A percentile compares a stretch with the other conserved stretches of the same genome.
phyloP scores from a whole-genome alignment of 2,888 invertebrate species.

The Andrena minutula region DNA sequence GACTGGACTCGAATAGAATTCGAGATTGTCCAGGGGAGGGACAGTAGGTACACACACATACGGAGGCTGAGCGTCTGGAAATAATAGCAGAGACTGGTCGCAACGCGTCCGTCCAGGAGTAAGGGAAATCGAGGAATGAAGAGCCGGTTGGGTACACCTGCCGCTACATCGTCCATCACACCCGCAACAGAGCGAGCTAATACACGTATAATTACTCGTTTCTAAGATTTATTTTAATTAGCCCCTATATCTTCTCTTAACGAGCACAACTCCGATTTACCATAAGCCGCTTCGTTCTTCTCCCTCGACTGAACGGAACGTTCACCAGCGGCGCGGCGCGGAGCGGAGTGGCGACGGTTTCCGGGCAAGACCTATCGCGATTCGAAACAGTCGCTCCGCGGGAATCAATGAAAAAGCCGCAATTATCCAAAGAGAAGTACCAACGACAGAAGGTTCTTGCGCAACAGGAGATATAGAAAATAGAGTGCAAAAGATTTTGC shows the following conservation, averaged over 20 bases:
- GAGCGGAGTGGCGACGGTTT: too few species aligned
- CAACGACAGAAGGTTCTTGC: slow-evolving; percentile 31
- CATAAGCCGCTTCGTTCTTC: slow-evolving; percentile 71
- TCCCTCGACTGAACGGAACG: not conserved
- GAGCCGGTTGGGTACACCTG: slow-evolving; percentile 85
- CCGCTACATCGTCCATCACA: slow-evolving; percentile 84
- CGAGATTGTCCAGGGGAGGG: not conserved
- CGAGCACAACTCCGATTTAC: slow-evolving; percentile 82
- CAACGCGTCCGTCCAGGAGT: slow-evolving; percentile 80
- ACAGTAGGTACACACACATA: not conserved
- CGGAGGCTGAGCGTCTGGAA: slow-evolving; percentile 12
- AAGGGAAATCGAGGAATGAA: slow-evolving; percentile 85
- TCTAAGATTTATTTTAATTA: slow-evolving; percentile 85
- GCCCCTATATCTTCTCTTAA: slow-evolving; percentile 84
- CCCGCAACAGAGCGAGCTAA: slow-evolving; percentile 81
- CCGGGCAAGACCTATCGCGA: too few species aligned
- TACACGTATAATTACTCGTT: slow-evolving; percentile 85
- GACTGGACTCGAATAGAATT: not conserved
- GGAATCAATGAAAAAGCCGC: too few species aligned
- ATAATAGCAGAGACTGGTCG: slow-evolving; percentile 47
- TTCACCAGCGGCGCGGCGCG: too few species aligned
- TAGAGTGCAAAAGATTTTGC: slow-evolving; percentile 36
- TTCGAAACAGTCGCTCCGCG: too few species aligned
- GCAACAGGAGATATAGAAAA: slow-evolving; percentile 22
- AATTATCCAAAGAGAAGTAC: too few species aligned